Percentiles rank a stretch among this genome's conserved stretches.
These are phyloP conservation scores for Zenarchopterus dispar DNA, from an alignment of 2,797 vertebrate genomes.

Conservation along the genomic window DNA sequence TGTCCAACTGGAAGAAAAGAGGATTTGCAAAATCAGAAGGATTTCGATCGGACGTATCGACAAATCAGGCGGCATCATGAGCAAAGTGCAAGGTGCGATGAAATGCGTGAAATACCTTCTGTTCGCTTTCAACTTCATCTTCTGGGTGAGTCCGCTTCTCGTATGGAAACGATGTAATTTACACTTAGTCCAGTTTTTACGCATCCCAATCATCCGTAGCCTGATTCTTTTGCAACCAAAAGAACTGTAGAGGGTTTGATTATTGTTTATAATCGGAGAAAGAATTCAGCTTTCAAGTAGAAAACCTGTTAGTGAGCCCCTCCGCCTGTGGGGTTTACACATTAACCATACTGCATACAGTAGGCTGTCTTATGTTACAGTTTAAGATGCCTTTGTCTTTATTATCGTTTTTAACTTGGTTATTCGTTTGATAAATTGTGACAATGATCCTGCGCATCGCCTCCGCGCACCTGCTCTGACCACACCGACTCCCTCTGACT, in stretches of 20 bases:
- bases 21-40: slow-evolving; percentile 2
- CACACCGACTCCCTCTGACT: slow-evolving; percentile 1
- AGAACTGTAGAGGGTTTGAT: neutral
- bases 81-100: slow-evolving; percentile 89
- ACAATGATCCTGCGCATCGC: neutral
- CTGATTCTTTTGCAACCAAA: neutral
- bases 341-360: neutral
- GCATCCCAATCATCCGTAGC: no score
- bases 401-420: neutral
- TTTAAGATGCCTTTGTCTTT: slow-evolving; percentile 5
- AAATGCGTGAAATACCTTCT: slow-evolving; percentile 95
- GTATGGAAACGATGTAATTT: slow-evolving; percentile 1
- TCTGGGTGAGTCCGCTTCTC: slow-evolving; percentile 88
- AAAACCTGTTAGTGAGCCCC: neutral
- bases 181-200: neutral
- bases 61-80: slow-evolving; percentile 78
- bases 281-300: neutral
- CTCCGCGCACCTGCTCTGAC: slow-evolving; percentile 25
- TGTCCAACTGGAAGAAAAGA: slow-evolving; percentile 33
- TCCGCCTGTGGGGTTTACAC: slow-evolving; percentile 31
- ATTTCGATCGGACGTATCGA: slow-evolving; percentile 19
- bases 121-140: slow-evolving; percentile 94
- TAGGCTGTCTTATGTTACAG: neutral
- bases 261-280: neutral
- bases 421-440: neutral